A percentile compares a stretch with the other conserved stretches of the same genome.
Evolutionary conservation across 2,797 vertebrate genomes (phyloP).

Genomic region (Pyrrhura leucotis): DNA sequence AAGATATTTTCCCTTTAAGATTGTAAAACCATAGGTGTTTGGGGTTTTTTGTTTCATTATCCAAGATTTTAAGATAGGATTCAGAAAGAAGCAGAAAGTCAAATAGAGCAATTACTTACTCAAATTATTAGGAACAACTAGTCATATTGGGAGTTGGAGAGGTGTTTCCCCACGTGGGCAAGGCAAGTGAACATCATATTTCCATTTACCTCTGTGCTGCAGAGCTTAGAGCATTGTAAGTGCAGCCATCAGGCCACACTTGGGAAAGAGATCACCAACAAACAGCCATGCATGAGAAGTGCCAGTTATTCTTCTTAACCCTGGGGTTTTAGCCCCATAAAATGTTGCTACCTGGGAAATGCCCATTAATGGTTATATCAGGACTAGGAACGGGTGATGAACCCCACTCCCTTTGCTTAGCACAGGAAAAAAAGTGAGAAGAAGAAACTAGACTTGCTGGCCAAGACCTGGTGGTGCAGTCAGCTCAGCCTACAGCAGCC

Average conservation of each 20-base stretch:
- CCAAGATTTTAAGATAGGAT: not conserved
- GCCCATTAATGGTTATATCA: not conserved
- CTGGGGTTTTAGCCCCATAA: not conserved
- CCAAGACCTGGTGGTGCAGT: accelerated
- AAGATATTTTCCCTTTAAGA: not conserved
- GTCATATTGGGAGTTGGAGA: not conserved
- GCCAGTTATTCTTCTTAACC: not conserved
- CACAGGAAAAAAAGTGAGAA: not conserved
- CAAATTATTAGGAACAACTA: not conserved
- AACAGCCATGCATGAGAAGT: not conserved
- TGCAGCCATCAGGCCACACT: accelerated
- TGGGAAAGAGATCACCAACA: not conserved
- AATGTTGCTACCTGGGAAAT: not conserved
- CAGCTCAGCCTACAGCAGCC: not conserved
- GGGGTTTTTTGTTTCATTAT: not conserved
- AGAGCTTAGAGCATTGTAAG: not conserved
- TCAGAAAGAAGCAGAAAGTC: not conserved
- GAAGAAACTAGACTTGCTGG: not conserved
- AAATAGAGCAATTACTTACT: not conserved
- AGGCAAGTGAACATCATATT: not conserved
- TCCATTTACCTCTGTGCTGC: not conserved
- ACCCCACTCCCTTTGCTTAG: not conserved
- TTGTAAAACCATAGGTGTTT: not conserved
- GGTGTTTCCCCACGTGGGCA: not conserved
- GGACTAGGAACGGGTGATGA: not conserved